phyloP scores from a whole-genome alignment of 2,113 vertebrate genomes.

The Lichenostomus cassidix region DNA sequence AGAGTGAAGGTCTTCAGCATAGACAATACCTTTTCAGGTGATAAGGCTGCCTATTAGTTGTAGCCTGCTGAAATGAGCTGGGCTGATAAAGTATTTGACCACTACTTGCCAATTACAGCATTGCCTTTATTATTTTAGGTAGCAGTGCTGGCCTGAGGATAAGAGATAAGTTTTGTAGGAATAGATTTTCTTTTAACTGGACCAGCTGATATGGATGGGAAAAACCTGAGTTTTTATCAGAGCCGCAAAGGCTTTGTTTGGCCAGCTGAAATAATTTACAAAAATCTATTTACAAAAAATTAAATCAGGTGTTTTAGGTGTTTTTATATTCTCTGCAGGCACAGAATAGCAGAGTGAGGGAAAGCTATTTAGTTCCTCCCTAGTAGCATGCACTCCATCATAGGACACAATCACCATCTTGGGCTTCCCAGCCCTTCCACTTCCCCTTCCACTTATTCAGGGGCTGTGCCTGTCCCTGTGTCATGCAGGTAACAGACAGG shows the following conservation, averaged over 20 bases:
- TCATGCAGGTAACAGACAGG: background rate
- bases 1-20: background rate
- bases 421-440: background rate
- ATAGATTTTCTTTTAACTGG: background rate
- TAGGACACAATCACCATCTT: fast-evolving
- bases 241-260: background rate
- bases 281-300: background rate
- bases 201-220: background rate
- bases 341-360: background rate
- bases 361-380: background rate
- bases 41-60: background rate
- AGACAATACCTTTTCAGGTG: background rate
- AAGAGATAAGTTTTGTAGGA: background rate
- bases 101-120: background rate
- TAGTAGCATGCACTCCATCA: background rate
- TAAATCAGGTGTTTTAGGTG: background rate
- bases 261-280: background rate
- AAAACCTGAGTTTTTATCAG: background rate
- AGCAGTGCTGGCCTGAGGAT: background rate
- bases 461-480: background rate
- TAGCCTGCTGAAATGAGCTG: background rate
- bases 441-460: background rate
- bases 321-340: background rate
- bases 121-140: background rate
- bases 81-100: background rate